Evolutionary conservation across 1,140 invertebrate genomes (phyloP), one percentile per base, ranked within the genome.

Genomic region (Drosophila tropicalis): DNA sequence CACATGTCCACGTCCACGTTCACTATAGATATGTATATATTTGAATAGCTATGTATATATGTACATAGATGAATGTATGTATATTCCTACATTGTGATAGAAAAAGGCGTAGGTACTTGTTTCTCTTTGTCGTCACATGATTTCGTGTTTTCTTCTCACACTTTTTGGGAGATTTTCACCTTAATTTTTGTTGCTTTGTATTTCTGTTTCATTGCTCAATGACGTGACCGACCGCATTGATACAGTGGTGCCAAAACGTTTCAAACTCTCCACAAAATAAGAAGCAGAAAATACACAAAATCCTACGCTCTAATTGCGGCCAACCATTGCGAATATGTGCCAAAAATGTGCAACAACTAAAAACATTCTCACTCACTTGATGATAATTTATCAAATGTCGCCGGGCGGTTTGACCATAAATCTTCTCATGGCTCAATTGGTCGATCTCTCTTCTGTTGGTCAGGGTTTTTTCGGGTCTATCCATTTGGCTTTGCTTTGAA

Each of bases 111-210:
- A 29, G 29, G 29, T 51, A 51, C 44, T 51, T 19, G 72, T 70
- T 72, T 69, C 81, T 82, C 70, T 68, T 68, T 87, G 84, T 87
- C 84, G 84, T 87, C 84, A 87, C 84, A 87, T 89, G 84, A 87
- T 90, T 76, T 29, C 64, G n/a, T 70, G 56, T 78, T 78, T 68
- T 74, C 64, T 39, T 39, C 36, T 39, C 36, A 39, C 36, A 39
- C 51, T 36, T 51, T 51, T 66, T 76, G 67, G 68, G 61, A 57
- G 44, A 76, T 72, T 76, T 66, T 79, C 58, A 65, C 75, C 65
- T 70, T 71, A 70, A 76, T 57, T 67, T 25, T 17, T 40, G 29
- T 29, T 29, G 29, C 29, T 29, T 29, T 29, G 29, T 29, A 5
- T 29, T 29, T 29, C 34, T 25, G 41, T 73, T 67, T 70, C 58